A percentile compares a stretch with the other conserved stretches of the same genome.
Conservation (phyloP, 2,888 invertebrate species). For the Trisateles emortualis region DNA sequence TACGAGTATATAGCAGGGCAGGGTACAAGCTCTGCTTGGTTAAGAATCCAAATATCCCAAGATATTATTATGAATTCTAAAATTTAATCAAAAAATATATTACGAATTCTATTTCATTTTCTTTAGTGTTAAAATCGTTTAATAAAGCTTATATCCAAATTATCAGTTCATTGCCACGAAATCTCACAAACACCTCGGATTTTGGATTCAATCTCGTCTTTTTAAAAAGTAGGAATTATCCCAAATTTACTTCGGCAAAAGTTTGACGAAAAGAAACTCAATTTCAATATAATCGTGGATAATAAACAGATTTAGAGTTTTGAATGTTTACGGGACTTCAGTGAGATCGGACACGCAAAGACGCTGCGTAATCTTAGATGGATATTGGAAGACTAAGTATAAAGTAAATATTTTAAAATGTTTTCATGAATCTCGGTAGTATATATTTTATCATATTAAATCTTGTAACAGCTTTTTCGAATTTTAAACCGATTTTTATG, state of each 20-base stretch:
- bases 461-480: too few relatives aligned
- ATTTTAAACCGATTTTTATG: too few relatives aligned
- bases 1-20: too few relatives aligned
- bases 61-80: too few relatives aligned
- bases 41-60: too few relatives aligned
- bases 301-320: conserved; percentile 30
- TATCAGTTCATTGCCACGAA: conserved; percentile 16
- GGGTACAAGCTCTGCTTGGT: too few relatives aligned
- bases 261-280: conserved; percentile 27
- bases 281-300: conserved; percentile 29
- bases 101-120: background rate
- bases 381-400: background rate
- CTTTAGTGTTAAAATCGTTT: background rate
- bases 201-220: conserved; percentile 23
- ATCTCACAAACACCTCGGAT: conserved; percentile 14
- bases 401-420: background rate
- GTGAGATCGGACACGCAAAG: conserved; percentile 7
- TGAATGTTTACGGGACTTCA: conserved; percentile 9
- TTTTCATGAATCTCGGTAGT: too few relatives aligned
- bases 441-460: too few relatives aligned
- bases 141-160: conserved; percentile 1
- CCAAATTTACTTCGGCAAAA: conserved; percentile 12
- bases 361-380: background rate
- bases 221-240: conserved; percentile 13
- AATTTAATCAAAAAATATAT: background rate